These are phyloP conservation scores for Gymnocypris eckloni DNA, from an alignment of 2,797 vertebrate species.

Conservation along the genomic window DNA sequence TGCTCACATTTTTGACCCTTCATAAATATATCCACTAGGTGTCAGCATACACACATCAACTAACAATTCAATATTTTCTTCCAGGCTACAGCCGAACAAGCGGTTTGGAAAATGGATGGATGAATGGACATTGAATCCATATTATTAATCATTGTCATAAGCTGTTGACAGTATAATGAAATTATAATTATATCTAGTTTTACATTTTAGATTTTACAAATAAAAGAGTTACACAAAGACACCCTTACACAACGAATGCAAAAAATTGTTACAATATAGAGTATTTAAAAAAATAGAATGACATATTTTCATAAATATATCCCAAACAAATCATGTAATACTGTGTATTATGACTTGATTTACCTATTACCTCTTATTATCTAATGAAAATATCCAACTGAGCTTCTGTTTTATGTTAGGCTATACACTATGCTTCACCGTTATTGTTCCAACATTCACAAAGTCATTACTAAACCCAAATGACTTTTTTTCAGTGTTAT, in stretches of 20 bases:
- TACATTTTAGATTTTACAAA: background rate
- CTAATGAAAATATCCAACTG: background rate
- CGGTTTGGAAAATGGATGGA: background rate
- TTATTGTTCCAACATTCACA: background rate
- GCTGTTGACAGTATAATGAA: background rate
- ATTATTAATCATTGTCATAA: background rate
- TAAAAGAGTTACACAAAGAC: background rate
- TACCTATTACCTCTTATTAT: background rate
- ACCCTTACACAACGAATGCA: background rate
- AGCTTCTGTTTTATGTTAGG: background rate
- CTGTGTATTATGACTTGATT: background rate
- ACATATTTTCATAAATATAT: background rate
- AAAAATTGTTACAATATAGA: background rate
- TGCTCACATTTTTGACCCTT: background rate
- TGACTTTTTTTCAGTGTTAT: background rate
- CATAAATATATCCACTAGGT: constrained; percentile 6
- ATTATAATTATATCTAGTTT: background rate
- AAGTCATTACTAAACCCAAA: background rate
- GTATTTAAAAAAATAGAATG: background rate
- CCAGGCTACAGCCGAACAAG: background rate
- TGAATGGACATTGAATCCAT: background rate
- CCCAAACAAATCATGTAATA: background rate
- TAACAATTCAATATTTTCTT: background rate
- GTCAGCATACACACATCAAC: constrained; percentile 26
- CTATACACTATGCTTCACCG: background rate